Conservation (phyloP, 2,113 vertebrate genomes). For the Cathartes aura region DNA sequence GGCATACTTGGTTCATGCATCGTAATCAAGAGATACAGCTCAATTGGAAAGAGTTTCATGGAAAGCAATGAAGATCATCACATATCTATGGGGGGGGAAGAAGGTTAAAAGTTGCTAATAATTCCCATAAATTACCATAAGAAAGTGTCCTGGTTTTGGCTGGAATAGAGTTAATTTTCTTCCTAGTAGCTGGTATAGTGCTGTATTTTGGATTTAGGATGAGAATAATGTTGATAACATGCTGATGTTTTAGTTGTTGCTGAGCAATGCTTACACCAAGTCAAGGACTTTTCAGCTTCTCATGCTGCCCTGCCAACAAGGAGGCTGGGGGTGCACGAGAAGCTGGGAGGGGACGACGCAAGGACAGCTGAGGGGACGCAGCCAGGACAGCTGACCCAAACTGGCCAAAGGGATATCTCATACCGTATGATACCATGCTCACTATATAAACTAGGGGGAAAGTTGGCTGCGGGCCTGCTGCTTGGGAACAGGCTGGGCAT, state of each 20-base stretch:
- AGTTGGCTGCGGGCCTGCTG: too few relatives aligned
- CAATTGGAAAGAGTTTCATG: not conserved
- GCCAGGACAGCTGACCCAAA: too few relatives aligned
- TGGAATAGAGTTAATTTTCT: not conserved
- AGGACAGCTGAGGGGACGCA: not conserved
- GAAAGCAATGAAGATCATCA: not conserved
- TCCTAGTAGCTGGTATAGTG: not conserved
- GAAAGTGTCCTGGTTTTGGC: not conserved
- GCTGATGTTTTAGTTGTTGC: not conserved
- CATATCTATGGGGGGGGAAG: accelerated
- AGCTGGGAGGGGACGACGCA: not conserved
- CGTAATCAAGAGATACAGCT: not conserved
- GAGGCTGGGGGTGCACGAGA: too few relatives aligned
- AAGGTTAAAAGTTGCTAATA: not conserved
- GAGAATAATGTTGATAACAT: not conserved
- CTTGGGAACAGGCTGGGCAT: too few relatives aligned
- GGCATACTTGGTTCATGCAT: not conserved
- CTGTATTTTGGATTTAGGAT: not conserved
- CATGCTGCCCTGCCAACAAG: not conserved
- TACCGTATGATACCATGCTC: too few relatives aligned
- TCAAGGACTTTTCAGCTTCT: not conserved
- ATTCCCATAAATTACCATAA: not conserved
- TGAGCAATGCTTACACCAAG: not conserved
- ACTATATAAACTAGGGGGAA: not conserved
- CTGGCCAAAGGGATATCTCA: too few relatives aligned